Conservation (phyloP, 1,140 invertebrate genomes). For the Leguminivora glycinivorella region DNA sequence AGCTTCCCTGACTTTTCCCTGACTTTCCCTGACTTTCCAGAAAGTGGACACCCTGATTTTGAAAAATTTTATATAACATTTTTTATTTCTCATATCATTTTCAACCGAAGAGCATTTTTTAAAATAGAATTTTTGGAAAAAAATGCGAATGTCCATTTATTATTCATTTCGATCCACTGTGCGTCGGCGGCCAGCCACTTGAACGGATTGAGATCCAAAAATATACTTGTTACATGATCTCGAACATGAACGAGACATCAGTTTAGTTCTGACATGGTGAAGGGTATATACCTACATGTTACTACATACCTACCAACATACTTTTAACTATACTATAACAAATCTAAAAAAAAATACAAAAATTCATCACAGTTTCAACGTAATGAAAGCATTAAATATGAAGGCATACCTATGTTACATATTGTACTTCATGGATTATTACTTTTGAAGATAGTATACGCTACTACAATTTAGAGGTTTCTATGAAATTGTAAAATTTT, state of each 20-base stretch:
- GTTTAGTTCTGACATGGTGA: background rate
- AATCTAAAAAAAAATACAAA: conserved; percentile 13
- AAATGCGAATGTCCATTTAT: too few species aligned
- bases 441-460: background rate
- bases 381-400: conserved; percentile 7
- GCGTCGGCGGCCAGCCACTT: too few species aligned
- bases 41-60: too few species aligned
- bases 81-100: too few species aligned
- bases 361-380: conserved; percentile 5
- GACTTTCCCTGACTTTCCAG: too few species aligned
- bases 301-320: background rate
- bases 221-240: background rate
- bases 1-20: too few species aligned
- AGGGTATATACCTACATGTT: background rate
- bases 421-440: conserved; percentile 10
- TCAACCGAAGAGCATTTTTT: too few species aligned
- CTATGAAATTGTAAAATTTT: background rate
- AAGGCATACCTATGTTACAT: conserved; percentile 2
- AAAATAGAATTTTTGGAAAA: too few species aligned
- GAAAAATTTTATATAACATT: too few species aligned
- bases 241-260: too few species aligned
- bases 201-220: background rate
- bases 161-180: too few species aligned
- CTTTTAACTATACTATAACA: conserved; percentile 10
- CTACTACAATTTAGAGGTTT: background rate